Base-by-base conservation (phyloP, 2,113 vertebrate genomes). In the Crotophaga sulcirostris region DNA sequence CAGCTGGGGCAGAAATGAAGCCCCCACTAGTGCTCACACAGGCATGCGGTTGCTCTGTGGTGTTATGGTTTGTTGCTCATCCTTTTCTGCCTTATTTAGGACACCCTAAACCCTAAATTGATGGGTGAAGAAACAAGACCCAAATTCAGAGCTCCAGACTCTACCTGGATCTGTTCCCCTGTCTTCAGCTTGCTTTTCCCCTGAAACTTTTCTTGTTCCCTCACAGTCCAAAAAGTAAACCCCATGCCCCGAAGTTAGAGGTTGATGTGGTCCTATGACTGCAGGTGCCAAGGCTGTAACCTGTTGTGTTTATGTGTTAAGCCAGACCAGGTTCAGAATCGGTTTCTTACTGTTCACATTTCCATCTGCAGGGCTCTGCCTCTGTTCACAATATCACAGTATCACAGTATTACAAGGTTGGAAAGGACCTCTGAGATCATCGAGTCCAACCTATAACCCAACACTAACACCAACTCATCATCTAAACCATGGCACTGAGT, bases 41-140 rank as follows among this genome's bases (percentile, higher is more conserved):
- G 28, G 5, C 15, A 0, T 2, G 16, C 2, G 0, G 1, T 42
- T 54, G 21, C 52, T 90, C 60, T 34, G 11, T 11, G 16, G 19
- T 45, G 6, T 60, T 38, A 13, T 26, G 25, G 55, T 56, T 70
- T n/a, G n/a, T 26, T 58, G 13, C 15, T 59, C 10, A 40, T 4
- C 5, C 17, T 40, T 13, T 56, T 59, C 52, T 86, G 7, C 16
- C 28, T 67, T 60, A 47, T 63, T 80, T 59, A 66, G 55, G 36
- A 23, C 11, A 45, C 3, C 10, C 10, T 5, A 31, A 7, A 40
- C 26, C 79, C 69, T 55, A 20, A 83, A n/a, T n/a, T n/a, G n/a
- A n/a, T n/a, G n/a, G n/a, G n/a, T 1, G 3, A 76, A 80, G 75
- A 24, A 6, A 26, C 2, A 59, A 59, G 10, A 3, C 9, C 23